These are phyloP conservation scores for Apantesis nais DNA, from an alignment of 2,888 invertebrate species.

Conservation along the genomic window DNA sequence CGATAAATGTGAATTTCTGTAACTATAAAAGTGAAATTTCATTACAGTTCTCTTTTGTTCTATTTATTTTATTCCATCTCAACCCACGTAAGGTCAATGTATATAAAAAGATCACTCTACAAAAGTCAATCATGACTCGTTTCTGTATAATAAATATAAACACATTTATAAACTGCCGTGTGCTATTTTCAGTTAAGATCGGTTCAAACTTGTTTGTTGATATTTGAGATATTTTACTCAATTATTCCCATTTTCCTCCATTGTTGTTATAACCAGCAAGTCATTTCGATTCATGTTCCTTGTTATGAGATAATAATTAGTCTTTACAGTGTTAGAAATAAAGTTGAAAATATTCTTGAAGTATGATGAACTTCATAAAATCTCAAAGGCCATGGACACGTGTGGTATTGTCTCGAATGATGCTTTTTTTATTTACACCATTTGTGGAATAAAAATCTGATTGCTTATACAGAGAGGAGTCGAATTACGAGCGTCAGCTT, in stretches of 20 bases:
- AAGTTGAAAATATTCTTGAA: neutral
- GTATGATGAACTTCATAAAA: neutral
- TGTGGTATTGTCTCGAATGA: neutral
- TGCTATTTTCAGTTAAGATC: constrained; percentile 40
- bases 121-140: constrained; percentile 18
- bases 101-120: constrained; percentile 12
- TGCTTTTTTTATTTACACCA: neutral
- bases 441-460: neutral
- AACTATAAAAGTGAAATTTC: neutral
- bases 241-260: constrained; percentile 33
- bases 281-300: constrained; percentile 23
- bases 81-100: constrained; percentile 5
- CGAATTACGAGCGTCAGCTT: constrained; percentile 4
- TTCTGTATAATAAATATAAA: constrained; percentile 16
- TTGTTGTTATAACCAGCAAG: constrained; percentile 22
- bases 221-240: constrained; percentile 30
- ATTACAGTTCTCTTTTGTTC: neutral
- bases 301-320: constrained; percentile 4
- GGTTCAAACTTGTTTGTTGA: constrained; percentile 40
- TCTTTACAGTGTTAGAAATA: constrained; percentile 1
- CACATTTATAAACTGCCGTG: constrained; percentile 19
- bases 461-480: neutral
- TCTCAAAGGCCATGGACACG: neutral
- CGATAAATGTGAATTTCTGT: neutral
- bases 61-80: neutral